These are phyloP conservation scores for Plectrocnemia conspersa DNA, from an alignment of 1,140 invertebrate species.

Conservation along the genomic window DNA sequence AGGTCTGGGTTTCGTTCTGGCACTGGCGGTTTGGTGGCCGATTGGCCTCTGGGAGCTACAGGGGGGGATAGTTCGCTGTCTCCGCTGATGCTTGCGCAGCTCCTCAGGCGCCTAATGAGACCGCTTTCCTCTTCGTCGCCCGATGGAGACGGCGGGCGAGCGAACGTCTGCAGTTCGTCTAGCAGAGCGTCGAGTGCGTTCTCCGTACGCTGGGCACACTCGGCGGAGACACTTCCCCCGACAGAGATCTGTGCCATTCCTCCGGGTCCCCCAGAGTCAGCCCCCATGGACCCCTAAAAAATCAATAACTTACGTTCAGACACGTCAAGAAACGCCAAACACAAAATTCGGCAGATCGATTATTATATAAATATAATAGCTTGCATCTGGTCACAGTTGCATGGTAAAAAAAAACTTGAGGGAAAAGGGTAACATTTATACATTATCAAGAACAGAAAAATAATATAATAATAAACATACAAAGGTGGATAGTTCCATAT, in stretches of 20 bases:
- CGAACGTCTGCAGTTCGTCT: slow-evolving; percentile 86
- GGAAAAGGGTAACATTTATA: slow-evolving; percentile 37
- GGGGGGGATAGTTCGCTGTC: slow-evolving; percentile 67
- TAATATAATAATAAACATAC: slow-evolving; percentile 41
- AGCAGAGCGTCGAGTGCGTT: slow-evolving; percentile 93
- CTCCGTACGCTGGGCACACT: slow-evolving; percentile 68
- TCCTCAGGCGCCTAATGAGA: slow-evolving; percentile 71
- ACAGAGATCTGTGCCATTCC: slow-evolving; percentile 59
- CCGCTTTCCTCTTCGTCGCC: slow-evolving; percentile 65
- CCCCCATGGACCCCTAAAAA: slow-evolving; percentile 23
- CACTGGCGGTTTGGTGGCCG: slow-evolving; percentile 64
- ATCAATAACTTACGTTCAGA: background rate
- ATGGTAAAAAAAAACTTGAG: slow-evolving; percentile 20
- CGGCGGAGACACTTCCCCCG: slow-evolving; percentile 63
- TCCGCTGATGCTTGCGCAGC: slow-evolving; percentile 60
- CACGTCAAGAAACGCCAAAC: background rate
- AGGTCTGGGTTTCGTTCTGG: slow-evolving; percentile 71
- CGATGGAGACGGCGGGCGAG: slow-evolving; percentile 56
- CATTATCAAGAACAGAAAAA: slow-evolving; percentile 41
- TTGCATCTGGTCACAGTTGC: slow-evolving; percentile 28
- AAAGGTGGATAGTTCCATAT: slow-evolving; percentile 39
- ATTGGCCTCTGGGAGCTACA: slow-evolving; percentile 51
- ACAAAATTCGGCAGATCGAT: no score
- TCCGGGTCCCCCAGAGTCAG: slow-evolving; percentile 57
- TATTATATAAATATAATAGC: no score